These are phyloP conservation scores for Tachina grossa DNA, from an alignment of 2,888 invertebrate genomes.

Conservation along the genomic window DNA sequence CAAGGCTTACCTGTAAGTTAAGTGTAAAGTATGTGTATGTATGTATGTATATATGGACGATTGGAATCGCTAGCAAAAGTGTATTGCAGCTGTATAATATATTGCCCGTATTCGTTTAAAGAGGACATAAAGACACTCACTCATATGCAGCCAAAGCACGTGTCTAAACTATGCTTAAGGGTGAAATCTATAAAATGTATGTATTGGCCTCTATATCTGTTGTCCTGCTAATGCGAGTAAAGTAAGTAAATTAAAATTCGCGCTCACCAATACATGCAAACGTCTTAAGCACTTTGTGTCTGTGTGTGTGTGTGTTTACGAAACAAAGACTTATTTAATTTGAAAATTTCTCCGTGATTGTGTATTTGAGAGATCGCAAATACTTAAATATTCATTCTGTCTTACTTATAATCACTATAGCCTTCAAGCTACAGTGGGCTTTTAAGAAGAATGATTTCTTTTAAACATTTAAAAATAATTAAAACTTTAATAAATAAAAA, in stretches of 20 bases:
- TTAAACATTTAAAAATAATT: not conserved
- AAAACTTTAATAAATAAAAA: not conserved
- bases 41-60: slow-evolving; percentile 17
- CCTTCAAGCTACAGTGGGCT: slow-evolving; percentile 74
- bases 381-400: slow-evolving; percentile 63
- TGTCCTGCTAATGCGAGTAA: slow-evolving; percentile 73
- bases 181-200: slow-evolving; percentile 75
- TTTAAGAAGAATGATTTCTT: not conserved
- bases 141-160: slow-evolving; percentile 75
- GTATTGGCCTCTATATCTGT: slow-evolving; percentile 32
- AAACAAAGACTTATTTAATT: slow-evolving; percentile 41
- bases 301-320: not conserved
- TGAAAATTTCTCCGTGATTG: slow-evolving; percentile 36
- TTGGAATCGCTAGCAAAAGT: slow-evolving; percentile 39
- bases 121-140: slow-evolving; percentile 59
- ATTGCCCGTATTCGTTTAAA: slow-evolving; percentile 57
- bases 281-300: slow-evolving; percentile 11
- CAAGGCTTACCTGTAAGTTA: not conserved
- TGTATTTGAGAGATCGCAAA: slow-evolving; percentile 63
- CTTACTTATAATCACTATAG: slow-evolving; percentile 72
- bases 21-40: not conserved
- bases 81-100: slow-evolving; percentile 52
- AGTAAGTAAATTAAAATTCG: slow-evolving; percentile 79
- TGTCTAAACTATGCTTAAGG: slow-evolving; percentile 79
- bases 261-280: slow-evolving; percentile 68